Evolutionary conservation across 2,888 invertebrate genomes (phyloP).

Genomic region (Amaurobius ferox): DNA sequence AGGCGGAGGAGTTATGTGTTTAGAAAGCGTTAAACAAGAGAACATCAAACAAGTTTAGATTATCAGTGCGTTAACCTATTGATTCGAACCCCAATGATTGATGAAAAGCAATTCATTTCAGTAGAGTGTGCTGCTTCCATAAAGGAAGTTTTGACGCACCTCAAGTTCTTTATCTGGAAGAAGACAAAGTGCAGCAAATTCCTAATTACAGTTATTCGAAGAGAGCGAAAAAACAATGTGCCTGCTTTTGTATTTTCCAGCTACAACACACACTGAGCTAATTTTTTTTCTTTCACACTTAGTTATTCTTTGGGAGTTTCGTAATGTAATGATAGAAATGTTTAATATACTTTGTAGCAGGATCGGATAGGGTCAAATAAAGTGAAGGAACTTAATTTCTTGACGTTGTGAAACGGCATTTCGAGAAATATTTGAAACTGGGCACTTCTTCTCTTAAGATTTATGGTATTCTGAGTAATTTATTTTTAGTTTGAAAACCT

Average conservation of each 20-base stretch:
- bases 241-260: background rate
- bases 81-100: constrained; percentile 5
- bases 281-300: background rate
- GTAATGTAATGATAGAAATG: constrained; percentile 5
- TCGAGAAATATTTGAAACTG: background rate
- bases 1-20: background rate
- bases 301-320: background rate
- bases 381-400: background rate
- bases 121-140: constrained; percentile 5
- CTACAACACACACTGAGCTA: background rate
- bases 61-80: constrained; percentile 2
- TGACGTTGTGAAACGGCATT: background rate
- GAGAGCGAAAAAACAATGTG: background rate
- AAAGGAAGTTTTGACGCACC: constrained; percentile 5
- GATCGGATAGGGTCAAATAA: background rate
- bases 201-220: constrained; percentile 5
- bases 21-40: constrained; percentile 8
- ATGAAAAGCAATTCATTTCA: constrained; percentile 5
- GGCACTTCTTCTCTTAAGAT: background rate
- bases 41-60: constrained; percentile 8
- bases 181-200: constrained; percentile 8
- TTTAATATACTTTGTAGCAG: background rate
- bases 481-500: background rate
- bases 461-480: background rate
- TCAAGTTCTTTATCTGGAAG: constrained; percentile 2